phyloP scores from a whole-genome alignment of 2,888 invertebrate genomes.

The Galeopsomyia nigrocyanea region DNA sequence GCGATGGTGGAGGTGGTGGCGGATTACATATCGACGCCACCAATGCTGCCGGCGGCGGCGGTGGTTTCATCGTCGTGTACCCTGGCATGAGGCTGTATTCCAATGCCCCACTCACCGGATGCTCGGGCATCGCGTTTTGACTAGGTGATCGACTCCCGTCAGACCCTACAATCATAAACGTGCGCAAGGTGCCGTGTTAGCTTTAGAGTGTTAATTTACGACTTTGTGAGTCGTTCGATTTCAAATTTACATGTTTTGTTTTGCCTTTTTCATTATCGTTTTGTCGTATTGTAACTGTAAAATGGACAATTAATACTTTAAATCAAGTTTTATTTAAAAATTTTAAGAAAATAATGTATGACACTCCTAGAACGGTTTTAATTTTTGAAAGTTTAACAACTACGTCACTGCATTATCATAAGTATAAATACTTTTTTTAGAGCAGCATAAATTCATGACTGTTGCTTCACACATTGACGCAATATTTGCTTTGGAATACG shows the following conservation, averaged over 20 bases:
- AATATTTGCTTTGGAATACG: too few relatives aligned
- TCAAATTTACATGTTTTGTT: background rate
- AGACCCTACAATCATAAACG: slow-evolving; percentile 38
- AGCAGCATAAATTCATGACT: too few relatives aligned
- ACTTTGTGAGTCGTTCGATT: slow-evolving; percentile 30
- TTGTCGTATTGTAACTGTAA: too few relatives aligned
- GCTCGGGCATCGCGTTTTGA: slow-evolving; percentile 56
- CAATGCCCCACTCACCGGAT: slow-evolving; percentile 50
- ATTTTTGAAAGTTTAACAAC: too few relatives aligned
- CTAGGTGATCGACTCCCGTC: slow-evolving; percentile 60
- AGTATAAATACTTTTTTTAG: too few relatives aligned
- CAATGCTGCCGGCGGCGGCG: slow-evolving; percentile 50
- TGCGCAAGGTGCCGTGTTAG: background rate
- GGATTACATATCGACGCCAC: slow-evolving; percentile 60
- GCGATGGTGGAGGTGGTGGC: slow-evolving; percentile 60
- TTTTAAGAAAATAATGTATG: too few relatives aligned
- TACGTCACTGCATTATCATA: too few relatives aligned
- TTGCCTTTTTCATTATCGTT: too few relatives aligned
- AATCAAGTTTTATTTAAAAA: too few relatives aligned
- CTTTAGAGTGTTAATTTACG: background rate
- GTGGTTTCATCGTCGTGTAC: slow-evolving; percentile 58
- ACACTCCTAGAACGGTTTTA: too few relatives aligned
- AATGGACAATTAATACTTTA: too few relatives aligned
- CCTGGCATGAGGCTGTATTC: slow-evolving; percentile 59
- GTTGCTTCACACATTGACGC: too few relatives aligned